Evolutionary conservation across 2,888 invertebrate species (phyloP).

Genomic region (Cotesia congregata): DNA sequence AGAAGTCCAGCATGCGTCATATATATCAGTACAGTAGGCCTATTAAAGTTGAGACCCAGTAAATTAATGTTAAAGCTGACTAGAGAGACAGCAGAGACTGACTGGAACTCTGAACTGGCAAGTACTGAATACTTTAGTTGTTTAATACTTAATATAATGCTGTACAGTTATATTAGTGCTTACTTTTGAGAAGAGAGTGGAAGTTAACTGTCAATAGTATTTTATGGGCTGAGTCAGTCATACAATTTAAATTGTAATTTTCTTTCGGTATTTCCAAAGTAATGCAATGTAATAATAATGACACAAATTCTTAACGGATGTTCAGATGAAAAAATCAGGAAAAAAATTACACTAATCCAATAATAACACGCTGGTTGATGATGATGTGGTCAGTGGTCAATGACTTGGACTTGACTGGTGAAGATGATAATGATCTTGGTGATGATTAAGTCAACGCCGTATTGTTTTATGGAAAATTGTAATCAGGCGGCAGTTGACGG

Average conservation of each 20-base stretch:
- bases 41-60: conserved; percentile 41
- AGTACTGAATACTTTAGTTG: conserved; percentile 6
- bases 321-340: background rate
- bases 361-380: background rate
- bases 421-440: background rate
- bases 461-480: background rate
- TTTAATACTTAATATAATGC: background rate
- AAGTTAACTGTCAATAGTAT: background rate
- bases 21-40: background rate
- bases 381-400: background rate
- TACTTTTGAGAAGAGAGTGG: background rate
- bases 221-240: background rate
- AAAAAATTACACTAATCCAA: background rate
- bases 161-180: background rate
- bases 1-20: conserved; percentile 1
- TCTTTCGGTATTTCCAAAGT: background rate
- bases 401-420: background rate
- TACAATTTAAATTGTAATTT: background rate
- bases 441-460: background rate
- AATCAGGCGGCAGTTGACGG: background rate
- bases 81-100: conserved; percentile 20
- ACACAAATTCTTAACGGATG: background rate
- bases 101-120: background rate
- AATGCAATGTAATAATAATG: background rate
- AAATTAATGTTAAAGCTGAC: conserved; percentile 43